Base-by-base conservation (phyloP, 2,113 vertebrate genomes). In the Brienomyrus brachyistius region DNA sequence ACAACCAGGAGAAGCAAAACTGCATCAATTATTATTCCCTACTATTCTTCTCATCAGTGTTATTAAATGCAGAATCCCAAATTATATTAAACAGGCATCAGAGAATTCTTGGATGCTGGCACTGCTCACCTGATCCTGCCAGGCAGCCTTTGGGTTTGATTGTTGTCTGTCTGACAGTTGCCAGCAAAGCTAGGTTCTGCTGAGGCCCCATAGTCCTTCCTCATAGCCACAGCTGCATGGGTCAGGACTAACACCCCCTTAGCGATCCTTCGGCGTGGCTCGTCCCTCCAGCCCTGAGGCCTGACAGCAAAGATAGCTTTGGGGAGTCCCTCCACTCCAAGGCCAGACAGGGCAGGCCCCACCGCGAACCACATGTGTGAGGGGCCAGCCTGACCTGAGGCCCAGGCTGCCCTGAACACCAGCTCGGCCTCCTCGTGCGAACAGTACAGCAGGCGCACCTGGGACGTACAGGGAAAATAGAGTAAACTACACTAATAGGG, bases 311-410 rank as follows among this genome's bases (percentile, higher is more conserved):
- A 97, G 83, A 98, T 91, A 5, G 97, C 97, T 1, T 96, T 97
- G 0, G 98, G 98, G 19, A 97, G 94, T 0, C 97, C 96, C 89
- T 97, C 95, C 0, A 98, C 95, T 86, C 95, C 96, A 89, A 97
- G 91, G 4, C 97, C 97, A 0, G 96, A 96, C 88, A 98, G 94
- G 4, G 96, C 97, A 0, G 98, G 96, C 0, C 98, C 98, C 77
- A 98, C 97, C 11, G 97, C 95, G 87, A 99, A 98, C 98, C 98
- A 99, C 92, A 99, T 95, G 91, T 99, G 97, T 48, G 97, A 97
- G 0, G 97, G 97, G 0, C 97, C 97, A 0, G 97, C 94, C 85
- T 98, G 95, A 6, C 97, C 97, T 0, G 97, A 95, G 0, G 96
- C 97, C 84, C 94, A 96, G 0, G 98, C 98, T 0, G 97, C 98